phyloP scores from a whole-genome alignment of 2,113 vertebrate species.

The Maccullochella peelii region DNA sequence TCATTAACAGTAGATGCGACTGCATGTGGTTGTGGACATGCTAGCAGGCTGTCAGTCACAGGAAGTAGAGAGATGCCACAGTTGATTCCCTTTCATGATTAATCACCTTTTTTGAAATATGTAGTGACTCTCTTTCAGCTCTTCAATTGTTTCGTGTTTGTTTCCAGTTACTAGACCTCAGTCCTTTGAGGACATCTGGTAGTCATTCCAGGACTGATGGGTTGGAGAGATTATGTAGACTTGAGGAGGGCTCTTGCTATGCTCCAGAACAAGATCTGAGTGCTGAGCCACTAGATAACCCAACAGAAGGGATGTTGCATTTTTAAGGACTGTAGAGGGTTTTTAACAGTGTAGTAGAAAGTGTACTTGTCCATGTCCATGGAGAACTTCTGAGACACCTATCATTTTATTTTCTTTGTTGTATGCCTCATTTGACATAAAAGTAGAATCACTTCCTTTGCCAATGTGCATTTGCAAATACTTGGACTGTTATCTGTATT shows the following conservation, averaged over 20 bases:
- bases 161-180: not conserved
- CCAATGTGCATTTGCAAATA: not conserved
- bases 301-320: not conserved
- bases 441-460: not conserved
- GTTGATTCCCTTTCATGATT: not conserved
- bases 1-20: not conserved
- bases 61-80: not conserved
- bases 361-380: not conserved
- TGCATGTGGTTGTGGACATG: not conserved
- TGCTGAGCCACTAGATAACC: not conserved
- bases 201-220: conserved; percentile 18
- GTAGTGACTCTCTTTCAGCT: not conserved
- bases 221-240: conserved; percentile 18
- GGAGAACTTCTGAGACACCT: not conserved
- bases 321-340: not conserved
- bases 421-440: not conserved
- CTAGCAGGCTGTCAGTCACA: not conserved
- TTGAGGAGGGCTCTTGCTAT: not conserved
- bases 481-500: not conserved
- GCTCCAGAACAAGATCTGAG: not conserved
- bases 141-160: not conserved
- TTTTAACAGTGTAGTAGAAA: not conserved
- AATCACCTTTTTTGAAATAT: not conserved
- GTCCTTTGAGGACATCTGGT: not conserved
- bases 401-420: not conserved